Percentiles rank a stretch among this genome's conserved stretches.
Evolutionary conservation across 1,140 invertebrate genomes (phyloP).

Genomic region (Bilobella aurantiaca): DNA sequence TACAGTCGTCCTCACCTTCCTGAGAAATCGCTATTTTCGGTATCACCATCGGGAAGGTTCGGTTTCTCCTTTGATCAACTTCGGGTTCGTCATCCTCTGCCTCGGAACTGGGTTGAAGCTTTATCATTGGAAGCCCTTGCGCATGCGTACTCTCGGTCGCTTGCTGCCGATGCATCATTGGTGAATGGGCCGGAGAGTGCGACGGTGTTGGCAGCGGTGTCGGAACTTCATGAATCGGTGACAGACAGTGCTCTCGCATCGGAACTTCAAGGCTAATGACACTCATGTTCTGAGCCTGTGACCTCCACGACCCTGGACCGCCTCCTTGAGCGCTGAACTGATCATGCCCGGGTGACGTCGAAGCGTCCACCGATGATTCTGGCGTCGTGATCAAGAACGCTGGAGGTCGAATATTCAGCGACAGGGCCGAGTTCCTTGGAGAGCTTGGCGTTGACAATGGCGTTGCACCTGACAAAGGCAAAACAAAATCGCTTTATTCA

Average conservation of each 20-base stretch:
- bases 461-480: slow-evolving; percentile 24
- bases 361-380: slow-evolving; percentile 8
- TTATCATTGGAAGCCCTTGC: slow-evolving; percentile 19
- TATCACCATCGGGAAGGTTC: background rate
- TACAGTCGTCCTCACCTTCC: slow-evolving; percentile 6
- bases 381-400: slow-evolving; percentile 28
- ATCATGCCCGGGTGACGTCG: background rate
- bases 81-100: slow-evolving; percentile 34
- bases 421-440: slow-evolving; percentile 27
- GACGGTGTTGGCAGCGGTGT: slow-evolving; percentile 49
- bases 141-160: slow-evolving; percentile 5
- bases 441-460: slow-evolving; percentile 34
- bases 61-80: background rate
- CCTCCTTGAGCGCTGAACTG: background rate
- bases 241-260: slow-evolving; percentile 53
- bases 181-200: slow-evolving; percentile 54
- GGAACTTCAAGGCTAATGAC: slow-evolving; percentile 59
- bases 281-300: slow-evolving; percentile 50
- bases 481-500: background rate
- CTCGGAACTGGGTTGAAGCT: slow-evolving; percentile 30
- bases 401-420: slow-evolving; percentile 26
- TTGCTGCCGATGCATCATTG: slow-evolving; percentile 46
- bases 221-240: slow-evolving; percentile 59
- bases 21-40: slow-evolving; percentile 6
- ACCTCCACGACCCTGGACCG: slow-evolving; percentile 42